Percentiles rank a stretch among this genome's conserved stretches.
phyloP scores from a whole-genome alignment of 2,888 invertebrate genomes.

The Cheilosia pagana region DNA sequence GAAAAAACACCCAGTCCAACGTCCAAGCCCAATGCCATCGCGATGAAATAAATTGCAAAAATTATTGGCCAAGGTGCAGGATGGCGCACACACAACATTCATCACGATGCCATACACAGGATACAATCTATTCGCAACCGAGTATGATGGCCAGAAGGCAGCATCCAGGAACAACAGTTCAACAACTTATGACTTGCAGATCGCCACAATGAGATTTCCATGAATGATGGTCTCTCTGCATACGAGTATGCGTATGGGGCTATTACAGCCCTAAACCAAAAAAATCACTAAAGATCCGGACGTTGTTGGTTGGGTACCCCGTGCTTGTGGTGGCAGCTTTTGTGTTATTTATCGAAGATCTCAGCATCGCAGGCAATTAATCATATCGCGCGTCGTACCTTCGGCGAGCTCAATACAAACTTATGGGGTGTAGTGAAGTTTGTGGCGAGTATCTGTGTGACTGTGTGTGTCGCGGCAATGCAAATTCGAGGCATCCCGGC shows the following conservation, averaged over 20 bases:
- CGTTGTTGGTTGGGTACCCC: conserved; percentile 24
- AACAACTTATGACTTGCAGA: conserved; percentile 72
- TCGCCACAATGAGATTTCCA: conserved; percentile 65
- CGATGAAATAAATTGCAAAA: conserved; percentile 72
- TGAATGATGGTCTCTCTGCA: conserved; percentile 61
- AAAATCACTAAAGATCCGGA: conserved; percentile 29
- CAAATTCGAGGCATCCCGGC: conserved; percentile 58
- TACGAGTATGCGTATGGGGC: conserved; percentile 10
- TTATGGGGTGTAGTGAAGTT: conserved; percentile 69
- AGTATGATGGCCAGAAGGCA: conserved; percentile 59
- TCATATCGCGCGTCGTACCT: conserved; percentile 73
- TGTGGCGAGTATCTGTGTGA: conserved; percentile 55
- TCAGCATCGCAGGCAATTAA: conserved; percentile 73
- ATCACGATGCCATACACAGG: conserved; percentile 59
- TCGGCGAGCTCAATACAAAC: conserved; percentile 54
- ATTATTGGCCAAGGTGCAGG: conserved; percentile 64
- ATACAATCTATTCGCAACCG: conserved; percentile 36
- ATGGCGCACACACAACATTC: conserved; percentile 59
- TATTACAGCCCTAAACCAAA: conserved; percentile 36
- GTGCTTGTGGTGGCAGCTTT: conserved; percentile 67
- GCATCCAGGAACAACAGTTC: conserved; percentile 53
- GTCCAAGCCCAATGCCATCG: conserved; percentile 45
- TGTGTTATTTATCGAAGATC: conserved; percentile 74
- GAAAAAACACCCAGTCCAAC: neutral
- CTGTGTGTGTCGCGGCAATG: conserved; percentile 51